These are phyloP conservation scores for Rhyacichthys aspro DNA, from an alignment of 2,797 vertebrate species.

Conservation along the genomic window DNA sequence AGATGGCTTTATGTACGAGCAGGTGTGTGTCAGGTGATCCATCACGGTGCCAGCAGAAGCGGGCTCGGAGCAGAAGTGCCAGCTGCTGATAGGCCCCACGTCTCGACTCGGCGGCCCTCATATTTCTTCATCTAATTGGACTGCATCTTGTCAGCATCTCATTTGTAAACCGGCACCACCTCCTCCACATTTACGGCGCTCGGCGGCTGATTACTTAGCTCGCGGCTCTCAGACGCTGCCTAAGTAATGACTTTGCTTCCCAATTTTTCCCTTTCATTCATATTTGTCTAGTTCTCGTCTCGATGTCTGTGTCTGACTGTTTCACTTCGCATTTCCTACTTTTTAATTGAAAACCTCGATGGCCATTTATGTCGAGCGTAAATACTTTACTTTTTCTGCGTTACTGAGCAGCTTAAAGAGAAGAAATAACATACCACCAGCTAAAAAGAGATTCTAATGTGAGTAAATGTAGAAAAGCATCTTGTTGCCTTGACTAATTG, in stretches of 20 bases:
- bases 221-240: conserved; percentile 21
- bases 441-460: too few relatives aligned
- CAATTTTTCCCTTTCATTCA: conserved; percentile 32
- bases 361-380: too few relatives aligned
- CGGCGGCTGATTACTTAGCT: conserved; percentile 54
- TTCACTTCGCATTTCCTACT: neutral
- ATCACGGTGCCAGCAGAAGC: conserved; percentile 35
- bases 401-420: too few relatives aligned
- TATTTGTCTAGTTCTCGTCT: conserved; percentile 38
- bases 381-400: too few relatives aligned
- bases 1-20: conserved; percentile 30
- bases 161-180: conserved; percentile 58
- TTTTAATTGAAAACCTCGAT: neutral
- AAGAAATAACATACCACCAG: too few relatives aligned
- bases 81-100: conserved; percentile 57
- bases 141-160: conserved; percentile 68
- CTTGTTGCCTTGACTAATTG: too few relatives aligned
- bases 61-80: conserved; percentile 53
- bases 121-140: conserved; percentile 79
- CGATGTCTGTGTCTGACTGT: conserved; percentile 4
- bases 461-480: too few relatives aligned
- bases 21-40: conserved; percentile 42
- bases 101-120: conserved; percentile 54
- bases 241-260: conserved; percentile 40
- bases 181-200: conserved; percentile 46